A percentile compares a stretch with the other conserved stretches of the same genome.
These are phyloP conservation scores for Brachylomia viminalis DNA, from an alignment of 2,888 invertebrate genomes.

Conservation along the genomic window DNA sequence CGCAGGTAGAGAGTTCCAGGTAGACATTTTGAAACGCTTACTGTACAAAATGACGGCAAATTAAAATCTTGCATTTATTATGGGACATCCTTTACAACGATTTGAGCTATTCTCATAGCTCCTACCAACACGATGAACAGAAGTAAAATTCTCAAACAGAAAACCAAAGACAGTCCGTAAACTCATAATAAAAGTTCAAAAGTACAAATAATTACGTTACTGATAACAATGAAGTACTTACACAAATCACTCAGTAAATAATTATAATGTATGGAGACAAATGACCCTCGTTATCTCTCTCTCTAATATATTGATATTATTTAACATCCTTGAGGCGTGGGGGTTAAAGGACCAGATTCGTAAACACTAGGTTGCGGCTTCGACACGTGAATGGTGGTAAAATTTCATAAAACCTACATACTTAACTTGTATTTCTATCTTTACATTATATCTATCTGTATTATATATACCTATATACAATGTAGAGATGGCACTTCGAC, in stretches of 20 bases:
- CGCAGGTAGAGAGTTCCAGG: no score
- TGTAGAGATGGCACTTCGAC: no score
- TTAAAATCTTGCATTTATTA: no score
- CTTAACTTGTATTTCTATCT: no score
- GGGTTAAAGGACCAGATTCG: background rate
- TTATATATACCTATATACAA: no score
- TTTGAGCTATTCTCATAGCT: background rate
- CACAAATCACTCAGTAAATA: slow-evolving; percentile 33
- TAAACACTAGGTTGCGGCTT: background rate
- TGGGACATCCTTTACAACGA: no score
- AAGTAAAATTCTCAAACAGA: background rate
- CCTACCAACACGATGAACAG: background rate
- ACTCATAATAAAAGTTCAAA: slow-evolving; percentile 46
- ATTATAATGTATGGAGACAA: slow-evolving; percentile 27
- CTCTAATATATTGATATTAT: slow-evolving; percentile 31
- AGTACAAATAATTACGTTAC: slow-evolving; percentile 47
- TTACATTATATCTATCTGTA: no score
- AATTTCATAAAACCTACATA: background rate
- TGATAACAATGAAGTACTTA: slow-evolving; percentile 38
- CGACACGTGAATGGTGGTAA: background rate
- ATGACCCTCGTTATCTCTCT: slow-evolving; percentile 37
- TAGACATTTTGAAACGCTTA: no score
- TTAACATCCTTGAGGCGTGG: background rate
- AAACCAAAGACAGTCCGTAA: slow-evolving; percentile 30
- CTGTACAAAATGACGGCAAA: no score